Conservation (phyloP, 2,888 invertebrate genomes). For the Acronicta aceris region DNA sequence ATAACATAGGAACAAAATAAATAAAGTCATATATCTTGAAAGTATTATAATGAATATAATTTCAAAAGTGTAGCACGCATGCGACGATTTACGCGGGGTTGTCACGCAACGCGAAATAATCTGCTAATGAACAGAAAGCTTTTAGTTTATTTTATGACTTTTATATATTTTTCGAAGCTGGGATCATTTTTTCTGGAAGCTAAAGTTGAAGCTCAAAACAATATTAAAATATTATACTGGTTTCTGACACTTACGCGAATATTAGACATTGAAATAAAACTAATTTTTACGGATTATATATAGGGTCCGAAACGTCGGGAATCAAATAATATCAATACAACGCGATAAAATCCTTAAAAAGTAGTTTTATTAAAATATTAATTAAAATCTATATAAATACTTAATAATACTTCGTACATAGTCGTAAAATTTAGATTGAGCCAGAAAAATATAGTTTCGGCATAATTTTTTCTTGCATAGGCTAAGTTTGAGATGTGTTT, state of each 20-base stretch:
- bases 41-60: slow-evolving; percentile 70
- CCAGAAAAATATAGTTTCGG: no score
- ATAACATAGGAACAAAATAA: slow-evolving; percentile 53
- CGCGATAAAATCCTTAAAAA: no score
- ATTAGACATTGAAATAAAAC: no score
- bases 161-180: slow-evolving; percentile 41
- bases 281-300: no score
- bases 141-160: slow-evolving; percentile 66
- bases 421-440: no score
- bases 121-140: slow-evolving; percentile 75
- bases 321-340: no score
- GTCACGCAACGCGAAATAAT: slow-evolving; percentile 75
- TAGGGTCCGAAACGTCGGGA: no score
- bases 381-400: no score
- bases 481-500: background rate
- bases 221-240: no score
- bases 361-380: no score
- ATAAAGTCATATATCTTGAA: slow-evolving; percentile 66
- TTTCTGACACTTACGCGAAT: no score
- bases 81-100: slow-evolving; percentile 62
- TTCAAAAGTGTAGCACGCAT: slow-evolving; percentile 72
- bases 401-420: no score
- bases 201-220: slow-evolving; percentile 28
- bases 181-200: slow-evolving; percentile 13
- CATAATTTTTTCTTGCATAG: background rate